Conservation (phyloP, 2,888 invertebrate species). For the Pseudoips prasinana region DNA sequence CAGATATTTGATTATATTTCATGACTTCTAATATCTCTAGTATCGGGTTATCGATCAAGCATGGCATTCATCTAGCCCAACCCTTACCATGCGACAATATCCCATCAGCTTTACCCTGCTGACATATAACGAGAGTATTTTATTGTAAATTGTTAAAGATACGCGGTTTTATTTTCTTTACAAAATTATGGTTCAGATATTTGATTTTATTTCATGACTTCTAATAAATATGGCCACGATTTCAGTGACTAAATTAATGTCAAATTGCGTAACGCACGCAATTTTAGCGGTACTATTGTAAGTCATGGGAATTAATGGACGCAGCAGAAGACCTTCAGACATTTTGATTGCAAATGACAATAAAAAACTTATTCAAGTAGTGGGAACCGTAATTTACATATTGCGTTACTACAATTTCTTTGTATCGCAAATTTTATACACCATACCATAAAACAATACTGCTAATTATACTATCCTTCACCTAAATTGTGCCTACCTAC, state of each 20-base stretch:
- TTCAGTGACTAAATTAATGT: conserved; percentile 17
- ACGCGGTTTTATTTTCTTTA: conserved; percentile 10
- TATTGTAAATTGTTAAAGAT: conserved; percentile 45
- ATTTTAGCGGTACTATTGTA: conserved; percentile 1
- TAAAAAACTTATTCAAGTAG: conserved; percentile 11
- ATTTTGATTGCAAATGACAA: conserved; percentile 19
- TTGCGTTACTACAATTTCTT: conserved; percentile 12
- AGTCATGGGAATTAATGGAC: conserved; percentile 1
- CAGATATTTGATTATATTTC: no score
- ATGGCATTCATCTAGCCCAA: conserved; percentile 68
- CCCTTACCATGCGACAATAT: conserved; percentile 58
- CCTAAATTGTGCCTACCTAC: conserved; percentile 8
- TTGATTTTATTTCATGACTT: conserved; percentile 13
- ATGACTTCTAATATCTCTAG: no score
- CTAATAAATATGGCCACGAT: conserved; percentile 4
- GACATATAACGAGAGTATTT: conserved; percentile 56
- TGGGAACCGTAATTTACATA: conserved; percentile 19
- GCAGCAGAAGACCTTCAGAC: conserved; percentile 5
- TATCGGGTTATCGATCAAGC: no score
- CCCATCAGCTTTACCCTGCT: conserved; percentile 53
- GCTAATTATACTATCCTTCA: conserved; percentile 14
- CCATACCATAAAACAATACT: conserved; percentile 3
- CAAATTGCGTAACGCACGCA: neutral
- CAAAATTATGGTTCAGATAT: conserved; percentile 20
- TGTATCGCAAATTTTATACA: conserved; percentile 3